Percentiles rank a stretch among this genome's conserved stretches.
Conservation (phyloP, 2,888 invertebrate species). For the Mesochorus sp. region DNA sequence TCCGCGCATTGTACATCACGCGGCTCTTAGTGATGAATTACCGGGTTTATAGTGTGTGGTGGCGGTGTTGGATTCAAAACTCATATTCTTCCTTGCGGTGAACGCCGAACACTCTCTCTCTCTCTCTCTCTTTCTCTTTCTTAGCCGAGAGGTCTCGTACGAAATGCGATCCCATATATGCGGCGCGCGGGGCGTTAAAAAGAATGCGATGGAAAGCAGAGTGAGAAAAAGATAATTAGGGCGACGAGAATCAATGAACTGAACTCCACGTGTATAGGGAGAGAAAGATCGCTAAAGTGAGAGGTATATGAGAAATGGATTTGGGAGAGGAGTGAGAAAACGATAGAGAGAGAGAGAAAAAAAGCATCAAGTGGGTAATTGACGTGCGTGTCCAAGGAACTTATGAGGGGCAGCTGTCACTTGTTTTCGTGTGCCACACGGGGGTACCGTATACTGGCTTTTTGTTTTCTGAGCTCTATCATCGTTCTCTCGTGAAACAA, state of each 20-base stretch:
- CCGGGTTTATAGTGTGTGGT: constrained; percentile 60
- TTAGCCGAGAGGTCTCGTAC: constrained; percentile 8
- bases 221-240: constrained; percentile 54
- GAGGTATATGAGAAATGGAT: constrained; percentile 36
- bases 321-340: constrained; percentile 26
- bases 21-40: constrained; percentile 79
- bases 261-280: neutral
- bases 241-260: constrained; percentile 51
- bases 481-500: constrained; percentile 19
- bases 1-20: constrained; percentile 37
- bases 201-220: constrained; percentile 41
- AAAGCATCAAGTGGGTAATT: constrained; percentile 74
- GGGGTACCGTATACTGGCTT: constrained; percentile 65
- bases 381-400: constrained; percentile 66
- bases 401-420: constrained; percentile 76
- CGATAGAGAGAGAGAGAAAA: constrained; percentile 54
- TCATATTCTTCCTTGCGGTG: constrained; percentile 33
- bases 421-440: constrained; percentile 76
- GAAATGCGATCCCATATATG: constrained; percentile 51
- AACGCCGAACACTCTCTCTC: constrained; percentile 27
- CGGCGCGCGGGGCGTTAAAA: constrained; percentile 26
- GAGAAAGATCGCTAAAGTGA: constrained; percentile 16
- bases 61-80: constrained; percentile 51
- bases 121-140: neutral
- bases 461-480: constrained; percentile 69